Evolutionary conservation across 2,888 invertebrate species (phyloP), one percentile per base, ranked within the genome.

Genomic region (Dasypolia templi): DNA sequence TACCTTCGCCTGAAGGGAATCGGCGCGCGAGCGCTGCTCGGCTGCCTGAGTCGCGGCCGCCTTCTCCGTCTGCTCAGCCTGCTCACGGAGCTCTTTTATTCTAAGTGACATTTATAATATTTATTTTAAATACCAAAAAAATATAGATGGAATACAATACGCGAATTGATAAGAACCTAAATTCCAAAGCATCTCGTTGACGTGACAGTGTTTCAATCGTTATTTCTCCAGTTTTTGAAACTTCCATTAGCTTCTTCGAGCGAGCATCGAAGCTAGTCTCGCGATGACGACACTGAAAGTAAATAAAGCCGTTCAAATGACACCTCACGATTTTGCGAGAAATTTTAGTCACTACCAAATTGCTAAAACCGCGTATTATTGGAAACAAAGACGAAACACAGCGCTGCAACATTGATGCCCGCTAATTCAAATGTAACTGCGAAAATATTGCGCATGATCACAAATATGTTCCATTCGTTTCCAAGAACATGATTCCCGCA

Each of bases 111-210:
- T 69, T 49, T 39, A 26, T 56, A 39, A 58, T 61, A 6, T 58
- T 26, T 72, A 49, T 69, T 35, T 63, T 44, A 12, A 39, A 51
- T n/a, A 63, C 12, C n/a, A 64, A 59, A 55, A 59, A 53, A 32
- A 17, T 32, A 66, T 9, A 35, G 2, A n/a, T 22, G 5, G 35
- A 44, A 14, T 49, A 19, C 22, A 49, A 32, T 55, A 72, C n/a
- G 26, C 35, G 22, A 49, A 59, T 67, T 53, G 68, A 74, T 77
- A 78, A 72, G 46, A 74, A 95, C 96, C 96, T 94, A 26, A 92
- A 78, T 85, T 96, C 96, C 53, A 96, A 89, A 35, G 95, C 95
- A 87, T 96, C 95, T 26, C 96, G 92, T 81, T 96, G 96, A 11
- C 92, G 92, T 11, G 93, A 92, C 56, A 96, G 81, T 26, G 93